Conservation (phyloP, 2,113 vertebrate genomes). For the Thalassarche chlororhynchos region DNA sequence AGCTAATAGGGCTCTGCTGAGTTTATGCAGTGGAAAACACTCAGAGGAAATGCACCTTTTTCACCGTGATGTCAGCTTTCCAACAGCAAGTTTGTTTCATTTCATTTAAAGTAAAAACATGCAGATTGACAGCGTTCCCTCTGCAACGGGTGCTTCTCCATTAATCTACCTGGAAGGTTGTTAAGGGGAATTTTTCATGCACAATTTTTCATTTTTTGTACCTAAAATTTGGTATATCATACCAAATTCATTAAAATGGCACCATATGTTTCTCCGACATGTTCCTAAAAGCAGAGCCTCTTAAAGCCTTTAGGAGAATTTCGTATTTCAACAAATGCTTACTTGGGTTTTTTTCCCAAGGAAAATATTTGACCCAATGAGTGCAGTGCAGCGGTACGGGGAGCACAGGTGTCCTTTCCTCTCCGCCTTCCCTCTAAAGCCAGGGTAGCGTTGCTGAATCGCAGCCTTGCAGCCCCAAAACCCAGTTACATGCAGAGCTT, state of each 20-base stretch:
- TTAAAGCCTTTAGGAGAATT: not conserved
- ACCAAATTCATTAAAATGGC: not conserved
- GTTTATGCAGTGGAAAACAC: not conserved
- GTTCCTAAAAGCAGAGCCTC: not conserved
- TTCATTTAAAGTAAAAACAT: not conserved
- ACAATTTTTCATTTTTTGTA: not conserved
- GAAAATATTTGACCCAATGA: not conserved
- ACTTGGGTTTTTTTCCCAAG: not conserved
- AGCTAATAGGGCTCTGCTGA: slow-evolving; percentile 16
- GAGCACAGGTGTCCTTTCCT: not conserved
- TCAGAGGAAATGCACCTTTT: not conserved
- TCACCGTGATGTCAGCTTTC: not conserved
- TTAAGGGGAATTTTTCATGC: not conserved
- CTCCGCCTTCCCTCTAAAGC: not conserved
- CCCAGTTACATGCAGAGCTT: not conserved
- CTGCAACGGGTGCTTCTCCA: not conserved
- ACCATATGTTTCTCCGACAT: not conserved
- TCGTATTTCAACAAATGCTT: not conserved
- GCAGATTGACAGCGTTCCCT: not conserved
- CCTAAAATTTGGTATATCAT: not conserved
- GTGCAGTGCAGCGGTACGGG: not conserved
- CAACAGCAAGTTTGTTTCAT: not conserved
- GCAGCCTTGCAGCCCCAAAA: not conserved
- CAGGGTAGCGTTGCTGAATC: not conserved
- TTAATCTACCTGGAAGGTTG: not conserved